A percentile compares a stretch with the other conserved stretches of the same genome.
Evolutionary conservation across 1,140 invertebrate species (phyloP).

Genomic region (Lordiphosa mommai): DNA sequence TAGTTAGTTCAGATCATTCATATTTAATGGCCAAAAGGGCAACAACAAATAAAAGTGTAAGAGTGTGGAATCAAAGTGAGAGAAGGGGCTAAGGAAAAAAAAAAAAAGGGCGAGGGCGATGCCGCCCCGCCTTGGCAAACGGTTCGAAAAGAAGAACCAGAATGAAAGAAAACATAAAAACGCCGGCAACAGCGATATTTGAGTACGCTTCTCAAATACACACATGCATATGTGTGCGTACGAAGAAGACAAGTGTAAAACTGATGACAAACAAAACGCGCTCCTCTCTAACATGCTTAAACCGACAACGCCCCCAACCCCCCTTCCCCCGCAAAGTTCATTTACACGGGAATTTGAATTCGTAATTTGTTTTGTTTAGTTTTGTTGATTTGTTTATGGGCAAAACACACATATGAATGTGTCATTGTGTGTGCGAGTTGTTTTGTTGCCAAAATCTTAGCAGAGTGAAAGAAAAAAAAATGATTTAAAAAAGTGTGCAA

Average conservation of each 20-base stretch:
- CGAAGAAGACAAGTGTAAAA: slow-evolving; percentile 19
- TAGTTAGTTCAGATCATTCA: slow-evolving; percentile 23
- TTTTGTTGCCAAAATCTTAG: neutral
- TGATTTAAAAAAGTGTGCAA: neutral
- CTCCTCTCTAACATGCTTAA: slow-evolving; percentile 2
- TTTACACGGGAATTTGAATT: slow-evolving; percentile 61
- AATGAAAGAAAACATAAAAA: slow-evolving; percentile 56
- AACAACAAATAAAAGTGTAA: slow-evolving; percentile 42
- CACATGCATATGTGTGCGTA: slow-evolving; percentile 1
- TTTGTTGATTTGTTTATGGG: slow-evolving; percentile 69
- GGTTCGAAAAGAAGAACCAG: slow-evolving; percentile 24
- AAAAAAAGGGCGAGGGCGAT: slow-evolving; percentile 57
- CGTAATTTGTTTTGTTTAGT: slow-evolving; percentile 68
- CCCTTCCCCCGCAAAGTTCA: slow-evolving; percentile 45
- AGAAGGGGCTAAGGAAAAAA: slow-evolving; percentile 39
- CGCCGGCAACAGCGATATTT: slow-evolving; percentile 64
- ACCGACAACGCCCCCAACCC: neutral
- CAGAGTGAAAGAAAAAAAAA: slow-evolving; percentile 1
- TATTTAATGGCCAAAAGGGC: slow-evolving; percentile 29
- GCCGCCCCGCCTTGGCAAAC: slow-evolving; percentile 32
- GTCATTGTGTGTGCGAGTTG: neutral
- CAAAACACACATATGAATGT: slow-evolving; percentile 15
- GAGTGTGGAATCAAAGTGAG: slow-evolving; percentile 12
- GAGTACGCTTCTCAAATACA: slow-evolving; percentile 45
- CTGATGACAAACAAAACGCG: slow-evolving; percentile 37